These are phyloP conservation scores for Trachurus trachurus DNA, from an alignment of 2,797 vertebrate genomes.

Conservation along the genomic window DNA sequence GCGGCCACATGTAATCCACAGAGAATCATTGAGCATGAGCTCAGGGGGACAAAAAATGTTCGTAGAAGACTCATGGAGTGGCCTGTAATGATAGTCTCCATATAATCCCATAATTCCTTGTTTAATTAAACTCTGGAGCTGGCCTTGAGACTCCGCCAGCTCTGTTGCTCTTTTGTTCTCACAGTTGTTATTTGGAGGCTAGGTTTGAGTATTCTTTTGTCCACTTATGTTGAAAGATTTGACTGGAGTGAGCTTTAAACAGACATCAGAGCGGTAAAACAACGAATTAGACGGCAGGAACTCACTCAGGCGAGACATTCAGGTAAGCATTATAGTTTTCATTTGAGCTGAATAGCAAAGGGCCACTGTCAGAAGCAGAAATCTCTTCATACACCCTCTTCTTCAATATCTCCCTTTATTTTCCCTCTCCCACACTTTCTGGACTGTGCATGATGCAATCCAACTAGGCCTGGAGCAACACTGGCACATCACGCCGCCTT, in stretches of 20 bases:
- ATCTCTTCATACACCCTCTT: constrained; percentile 74
- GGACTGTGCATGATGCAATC: constrained; percentile 87
- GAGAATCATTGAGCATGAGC: constrained; percentile 87
- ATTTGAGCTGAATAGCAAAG: constrained; percentile 61
- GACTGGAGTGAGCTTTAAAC: constrained; percentile 60
- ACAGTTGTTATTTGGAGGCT: constrained; percentile 83
- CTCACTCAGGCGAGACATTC: constrained; percentile 53
- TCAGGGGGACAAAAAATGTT: constrained; percentile 88
- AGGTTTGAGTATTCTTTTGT: constrained; percentile 80
- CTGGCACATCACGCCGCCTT: constrained; percentile 82
- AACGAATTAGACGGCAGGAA: constrained; percentile 51
- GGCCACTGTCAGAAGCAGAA: constrained; percentile 71
- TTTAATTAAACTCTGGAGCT: constrained; percentile 92
- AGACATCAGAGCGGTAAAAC: constrained; percentile 43
- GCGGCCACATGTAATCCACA: constrained; percentile 88
- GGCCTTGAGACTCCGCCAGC: constrained; percentile 86
- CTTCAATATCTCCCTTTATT: constrained; percentile 77
- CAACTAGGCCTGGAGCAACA: constrained; percentile 83
- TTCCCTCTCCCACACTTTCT: constrained; percentile 78
- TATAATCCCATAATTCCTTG: constrained; percentile 95
- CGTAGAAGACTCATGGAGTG: constrained; percentile 87
- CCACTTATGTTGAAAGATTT: constrained; percentile 75
- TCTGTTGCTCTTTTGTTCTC: constrained; percentile 85
- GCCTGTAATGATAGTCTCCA: constrained; percentile 90
- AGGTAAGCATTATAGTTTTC: constrained; percentile 70